Conservation (phyloP, 2,888 invertebrate species). For the Agrypnus murinus region DNA sequence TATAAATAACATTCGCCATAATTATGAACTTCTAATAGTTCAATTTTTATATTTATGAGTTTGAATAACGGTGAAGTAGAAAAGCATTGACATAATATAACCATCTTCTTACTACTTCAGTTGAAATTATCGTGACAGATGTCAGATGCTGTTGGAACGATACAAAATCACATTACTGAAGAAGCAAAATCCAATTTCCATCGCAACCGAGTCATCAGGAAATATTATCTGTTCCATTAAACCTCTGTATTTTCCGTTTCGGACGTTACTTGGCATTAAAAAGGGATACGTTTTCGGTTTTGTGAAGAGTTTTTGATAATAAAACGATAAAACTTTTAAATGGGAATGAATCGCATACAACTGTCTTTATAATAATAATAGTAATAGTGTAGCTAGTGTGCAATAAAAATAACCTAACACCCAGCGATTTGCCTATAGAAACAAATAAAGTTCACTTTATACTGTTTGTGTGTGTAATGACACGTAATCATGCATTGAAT, state of each 20-base stretch:
- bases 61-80: no score
- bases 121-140: conserved; percentile 33
- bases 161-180: conserved; percentile 46
- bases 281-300: not conserved
- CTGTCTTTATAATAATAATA: conserved; percentile 16
- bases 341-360: not conserved
- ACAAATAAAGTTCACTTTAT: no score
- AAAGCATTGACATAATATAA: no score
- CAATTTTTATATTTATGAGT: no score
- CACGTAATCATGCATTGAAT: no score
- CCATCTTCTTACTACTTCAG: not conserved
- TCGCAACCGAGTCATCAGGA: conserved; percentile 49
- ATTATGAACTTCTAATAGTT: no score
- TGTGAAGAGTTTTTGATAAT: not conserved
- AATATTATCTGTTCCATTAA: conserved; percentile 50
- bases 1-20: no score
- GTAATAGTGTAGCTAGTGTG: no score
- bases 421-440: no score
- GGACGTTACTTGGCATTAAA: not conserved
- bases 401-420: conserved; percentile 12
- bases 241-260: conserved; percentile 1
- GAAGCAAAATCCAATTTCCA: conserved; percentile 51
- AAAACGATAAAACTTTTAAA: conserved; percentile 13
- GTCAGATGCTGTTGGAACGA: conserved; percentile 39
- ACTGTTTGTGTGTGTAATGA: no score